Evolutionary conservation across 2,797 vertebrate species (phyloP), one percentile per base, ranked within the genome.

Genomic region (Falco novaeseelandiae): DNA sequence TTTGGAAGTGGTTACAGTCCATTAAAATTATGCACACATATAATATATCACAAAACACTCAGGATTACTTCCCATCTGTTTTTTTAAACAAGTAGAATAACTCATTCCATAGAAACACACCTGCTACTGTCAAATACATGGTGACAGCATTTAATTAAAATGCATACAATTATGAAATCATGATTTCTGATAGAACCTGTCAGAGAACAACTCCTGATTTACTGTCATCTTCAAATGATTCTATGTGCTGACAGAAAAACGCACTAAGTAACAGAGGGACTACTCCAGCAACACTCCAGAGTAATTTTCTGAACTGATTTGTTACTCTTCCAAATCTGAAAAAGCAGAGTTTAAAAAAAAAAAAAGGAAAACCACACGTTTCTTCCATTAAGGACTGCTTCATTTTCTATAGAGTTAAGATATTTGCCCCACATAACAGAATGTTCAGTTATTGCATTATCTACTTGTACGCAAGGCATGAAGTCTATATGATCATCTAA

Each of bases 401-500:
- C 23, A 19, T n/a, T 59, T 26, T 32, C 32, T 44, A 9, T 8
- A 67, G n/a, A 67, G 15, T 21, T 2, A 42, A 80, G 23, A 20
- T 2, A n/a, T 25, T 10, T 55, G 9, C 30, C 19, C 40, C 80
- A 36, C 21, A 8, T 7, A 57, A 44, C 15, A 58, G 7, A 36
- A 34, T 7, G 5, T 15, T 34, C 13, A 14, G n/a, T n/a, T 49
- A 42, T 12, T 13, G 14, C 27, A 32, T 19, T 17, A 40, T 7
- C 40, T 48, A 42, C 14, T 58, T 12, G 54, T 8, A 19, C 0
- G 29, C n/a, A 52, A 51, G 10, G 29, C 63, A 8, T 3, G 0
- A 82, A 44, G 16, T 19, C 62, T 26, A 4, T 4, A 27, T 0
- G 0, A n/a, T 12, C n/a, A 25, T 29, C 20, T 14, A 32, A 30